These are phyloP conservation scores for Patella ulyssiponensis DNA, from an alignment of 2,888 invertebrate genomes.

Conservation along the genomic window DNA sequence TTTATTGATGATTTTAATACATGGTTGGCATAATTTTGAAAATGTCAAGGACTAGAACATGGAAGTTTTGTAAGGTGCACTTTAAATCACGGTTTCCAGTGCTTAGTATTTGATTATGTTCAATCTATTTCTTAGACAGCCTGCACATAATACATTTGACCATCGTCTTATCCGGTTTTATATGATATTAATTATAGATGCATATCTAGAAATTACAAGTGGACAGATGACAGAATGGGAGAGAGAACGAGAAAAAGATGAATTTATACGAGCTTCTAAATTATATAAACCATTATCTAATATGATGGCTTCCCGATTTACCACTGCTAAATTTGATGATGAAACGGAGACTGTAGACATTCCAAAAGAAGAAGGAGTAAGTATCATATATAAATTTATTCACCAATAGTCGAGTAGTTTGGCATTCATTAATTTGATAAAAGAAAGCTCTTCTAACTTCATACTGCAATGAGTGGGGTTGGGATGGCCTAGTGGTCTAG, in stretches of 20 bases:
- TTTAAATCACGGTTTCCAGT: no score
- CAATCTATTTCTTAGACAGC: no score
- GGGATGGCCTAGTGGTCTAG: no score
- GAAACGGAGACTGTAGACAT: conserved; percentile 44
- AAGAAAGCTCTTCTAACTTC: no score
- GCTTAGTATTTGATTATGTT: no score
- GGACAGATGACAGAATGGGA: conserved; percentile 85
- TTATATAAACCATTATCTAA: conserved; percentile 79
- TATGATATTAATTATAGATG: conserved; percentile 43
- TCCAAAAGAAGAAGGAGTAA: conserved; percentile 40
- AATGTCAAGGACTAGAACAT: no score
- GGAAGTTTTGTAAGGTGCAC: no score
- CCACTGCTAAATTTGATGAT: conserved; percentile 74
- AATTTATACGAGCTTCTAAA: conserved; percentile 84
- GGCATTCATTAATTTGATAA: not conserved
- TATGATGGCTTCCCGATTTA: conserved; percentile 78
- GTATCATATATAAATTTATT: not conserved
- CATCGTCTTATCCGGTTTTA: no score
- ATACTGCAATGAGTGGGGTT: no score
- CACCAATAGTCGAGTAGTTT: not conserved
- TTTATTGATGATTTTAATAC: no score
- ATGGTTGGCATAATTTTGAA: no score
- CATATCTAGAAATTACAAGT: conserved; percentile 52
- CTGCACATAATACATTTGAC: no score
- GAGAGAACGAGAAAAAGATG: conserved; percentile 82